phyloP scores from a whole-genome alignment of 2,797 vertebrate genomes.

The Gymnopithys bicolor region DNA sequence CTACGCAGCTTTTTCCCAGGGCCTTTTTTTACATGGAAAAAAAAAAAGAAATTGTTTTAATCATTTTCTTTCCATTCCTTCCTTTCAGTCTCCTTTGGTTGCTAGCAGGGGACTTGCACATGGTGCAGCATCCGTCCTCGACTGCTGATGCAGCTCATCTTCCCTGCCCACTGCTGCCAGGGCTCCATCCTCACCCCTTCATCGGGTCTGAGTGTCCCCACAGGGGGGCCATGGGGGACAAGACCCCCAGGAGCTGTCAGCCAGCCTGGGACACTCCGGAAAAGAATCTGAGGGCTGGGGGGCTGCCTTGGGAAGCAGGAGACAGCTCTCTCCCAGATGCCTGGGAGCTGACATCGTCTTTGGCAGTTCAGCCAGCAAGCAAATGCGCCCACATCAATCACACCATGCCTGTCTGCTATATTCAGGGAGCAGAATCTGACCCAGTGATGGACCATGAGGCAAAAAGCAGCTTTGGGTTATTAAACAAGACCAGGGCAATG shows the following conservation, averaged over 20 bases:
- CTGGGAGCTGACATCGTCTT: slow-evolving; percentile 45
- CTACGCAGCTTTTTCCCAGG: slow-evolving; percentile 48
- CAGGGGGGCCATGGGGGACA: not conserved
- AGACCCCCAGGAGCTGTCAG: not conserved
- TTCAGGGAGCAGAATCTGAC: not conserved
- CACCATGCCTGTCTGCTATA: not conserved
- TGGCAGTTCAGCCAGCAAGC: not conserved
- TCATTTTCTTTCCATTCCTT: slow-evolving; percentile 60
- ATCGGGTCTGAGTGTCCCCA: not conserved
- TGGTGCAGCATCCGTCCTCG: rapidly evolving
- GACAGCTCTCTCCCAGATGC: not conserved
- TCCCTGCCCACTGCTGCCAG: not conserved
- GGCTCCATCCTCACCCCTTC: not conserved
- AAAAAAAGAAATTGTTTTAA: slow-evolving; percentile 15
- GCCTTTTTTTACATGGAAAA: not conserved
- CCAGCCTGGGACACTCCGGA: not conserved
- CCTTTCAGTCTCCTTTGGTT: slow-evolving; percentile 30
- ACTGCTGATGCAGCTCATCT: not conserved
- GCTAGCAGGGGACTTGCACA: not conserved
- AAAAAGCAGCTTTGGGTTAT: not conserved
- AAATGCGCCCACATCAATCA: not conserved
- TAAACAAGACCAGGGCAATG: not conserved
- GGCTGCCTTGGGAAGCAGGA: not conserved
- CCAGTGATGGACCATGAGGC: not conserved
- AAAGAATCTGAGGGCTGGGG: not conserved